Evolutionary conservation across 2,797 vertebrate genomes (phyloP).

Genomic region (Decapterus maruadsi): DNA sequence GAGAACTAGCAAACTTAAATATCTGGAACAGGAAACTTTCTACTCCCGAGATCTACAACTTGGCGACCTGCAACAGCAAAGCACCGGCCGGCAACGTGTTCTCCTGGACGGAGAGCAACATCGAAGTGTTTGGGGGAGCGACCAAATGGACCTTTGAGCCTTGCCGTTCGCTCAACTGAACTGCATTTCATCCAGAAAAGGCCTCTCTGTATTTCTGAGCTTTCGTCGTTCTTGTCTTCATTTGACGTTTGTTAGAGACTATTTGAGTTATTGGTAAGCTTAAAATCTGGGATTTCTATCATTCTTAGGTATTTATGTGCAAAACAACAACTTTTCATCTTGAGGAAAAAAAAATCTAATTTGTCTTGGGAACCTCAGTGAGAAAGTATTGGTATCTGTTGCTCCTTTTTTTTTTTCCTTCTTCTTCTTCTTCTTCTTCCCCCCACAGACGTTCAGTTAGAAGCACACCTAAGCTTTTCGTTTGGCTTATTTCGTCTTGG

Average conservation of each 20-base stretch:
- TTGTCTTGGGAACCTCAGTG: constrained; percentile 72
- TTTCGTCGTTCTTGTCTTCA: constrained; percentile 83
- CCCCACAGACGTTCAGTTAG: constrained; percentile 62
- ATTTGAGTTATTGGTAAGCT: constrained; percentile 79
- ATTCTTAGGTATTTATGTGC: constrained; percentile 84
- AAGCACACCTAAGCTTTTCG: constrained; percentile 73
- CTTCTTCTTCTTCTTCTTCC: too few species aligned
- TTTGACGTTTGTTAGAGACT: constrained; percentile 80
- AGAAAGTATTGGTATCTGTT: constrained; percentile 70
- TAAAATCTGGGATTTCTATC: constrained; percentile 84
- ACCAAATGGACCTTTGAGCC: constrained; percentile 97
- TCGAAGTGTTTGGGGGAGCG: constrained; percentile 94
- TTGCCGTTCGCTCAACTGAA: constrained; percentile 94
- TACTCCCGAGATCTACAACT: constrained; percentile 90
- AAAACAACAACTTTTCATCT: constrained; percentile 78
- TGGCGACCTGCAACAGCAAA: constrained; percentile 95
- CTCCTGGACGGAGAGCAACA: constrained; percentile 93
- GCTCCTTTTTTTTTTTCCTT: constrained; percentile 21
- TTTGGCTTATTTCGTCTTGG: constrained; percentile 74
- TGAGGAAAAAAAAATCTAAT: constrained; percentile 61
- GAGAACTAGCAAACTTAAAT: constrained; percentile 94
- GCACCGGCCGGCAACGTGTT: constrained; percentile 92
- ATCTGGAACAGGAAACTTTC: constrained; percentile 95
- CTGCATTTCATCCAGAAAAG: constrained; percentile 55
- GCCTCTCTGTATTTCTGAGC: constrained; percentile 79